Percentiles rank a stretch among this genome's conserved stretches.
Conservation (phyloP, 2,113 vertebrate species). For the Planiliza haematocheilus region DNA sequence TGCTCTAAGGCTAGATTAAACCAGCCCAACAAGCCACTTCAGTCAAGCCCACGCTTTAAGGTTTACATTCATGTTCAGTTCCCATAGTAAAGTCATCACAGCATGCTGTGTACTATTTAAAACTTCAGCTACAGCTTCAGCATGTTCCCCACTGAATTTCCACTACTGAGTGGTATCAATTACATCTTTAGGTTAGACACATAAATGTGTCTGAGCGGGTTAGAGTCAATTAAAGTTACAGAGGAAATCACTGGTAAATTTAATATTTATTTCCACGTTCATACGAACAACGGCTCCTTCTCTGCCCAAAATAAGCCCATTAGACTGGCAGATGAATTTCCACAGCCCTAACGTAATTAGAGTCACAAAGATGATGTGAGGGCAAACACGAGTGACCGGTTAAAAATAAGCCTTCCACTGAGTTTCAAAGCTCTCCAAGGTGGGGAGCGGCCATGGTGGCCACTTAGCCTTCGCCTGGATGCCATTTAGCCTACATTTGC, state of each 20-base stretch:
- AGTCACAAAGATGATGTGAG: constrained; percentile 9
- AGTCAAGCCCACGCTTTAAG: neutral
- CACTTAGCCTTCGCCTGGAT: constrained; percentile 55
- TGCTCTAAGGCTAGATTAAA: neutral
- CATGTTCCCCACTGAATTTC: constrained; percentile 37
- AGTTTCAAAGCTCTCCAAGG: constrained; percentile 45
- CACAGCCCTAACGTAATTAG: constrained; percentile 24
- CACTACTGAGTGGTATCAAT: constrained; percentile 52
- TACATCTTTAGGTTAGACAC: constrained; percentile 34
- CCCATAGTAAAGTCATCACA: constrained; percentile 53
- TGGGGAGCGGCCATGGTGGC: constrained; percentile 45
- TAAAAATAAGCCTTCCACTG: constrained; percentile 31
- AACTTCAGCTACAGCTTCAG: constrained; percentile 30
- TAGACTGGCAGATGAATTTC: constrained; percentile 35
- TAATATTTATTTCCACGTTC: constrained; percentile 24
- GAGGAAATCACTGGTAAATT: constrained; percentile 17
- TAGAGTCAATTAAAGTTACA: constrained; percentile 50
- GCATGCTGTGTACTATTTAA: constrained; percentile 49
- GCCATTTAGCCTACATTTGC: constrained; percentile 48
- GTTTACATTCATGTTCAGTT: constrained; percentile 18
- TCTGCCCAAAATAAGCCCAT: constrained; percentile 37
- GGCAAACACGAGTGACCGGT: constrained; percentile 51
- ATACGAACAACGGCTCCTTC: constrained; percentile 24
- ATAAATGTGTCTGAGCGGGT: constrained; percentile 42
- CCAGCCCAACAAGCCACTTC: constrained; percentile 9